phyloP scores from a whole-genome alignment of 1,140 invertebrate species.

The Phortica variegata region DNA sequence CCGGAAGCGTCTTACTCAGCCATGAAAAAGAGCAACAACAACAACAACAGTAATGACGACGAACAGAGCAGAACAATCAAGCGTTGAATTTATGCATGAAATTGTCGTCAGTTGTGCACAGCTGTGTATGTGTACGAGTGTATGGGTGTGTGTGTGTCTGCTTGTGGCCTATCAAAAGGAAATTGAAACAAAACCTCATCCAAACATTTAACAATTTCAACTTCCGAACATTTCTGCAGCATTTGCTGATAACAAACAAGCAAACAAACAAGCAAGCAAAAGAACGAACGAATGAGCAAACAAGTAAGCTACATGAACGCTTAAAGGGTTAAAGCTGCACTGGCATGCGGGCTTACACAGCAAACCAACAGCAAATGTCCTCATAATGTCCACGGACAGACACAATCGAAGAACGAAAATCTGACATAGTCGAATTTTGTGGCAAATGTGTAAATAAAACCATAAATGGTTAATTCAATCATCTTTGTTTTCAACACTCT shows the following conservation, averaged over 20 bases:
- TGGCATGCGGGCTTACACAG: background rate
- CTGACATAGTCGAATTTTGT: too few relatives aligned
- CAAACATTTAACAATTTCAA: slow-evolving; percentile 42
- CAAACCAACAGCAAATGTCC: background rate
- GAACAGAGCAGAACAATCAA: background rate
- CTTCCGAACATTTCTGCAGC: slow-evolving; percentile 43
- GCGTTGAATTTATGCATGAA: slow-evolving; percentile 51
- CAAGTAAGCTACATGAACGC: too few relatives aligned
- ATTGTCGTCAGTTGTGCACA: slow-evolving; percentile 39
- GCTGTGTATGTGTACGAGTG: slow-evolving; percentile 35
- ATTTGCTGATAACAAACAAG: slow-evolving; percentile 36
- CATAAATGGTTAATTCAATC: slow-evolving; percentile 49
- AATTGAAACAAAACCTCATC: slow-evolving; percentile 54
- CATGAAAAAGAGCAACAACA: slow-evolving; percentile 28
- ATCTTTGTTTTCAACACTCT: slow-evolving; percentile 33
- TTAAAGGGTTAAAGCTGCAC: background rate
- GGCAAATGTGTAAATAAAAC: slow-evolving; percentile 24
- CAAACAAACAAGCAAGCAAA: background rate
- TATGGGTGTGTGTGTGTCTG: slow-evolving; percentile 32
- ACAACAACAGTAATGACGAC: slow-evolving; percentile 3
- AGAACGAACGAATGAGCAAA: too few relatives aligned
- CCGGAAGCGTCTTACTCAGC: slow-evolving; percentile 51
- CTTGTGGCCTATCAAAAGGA: slow-evolving; percentile 52
- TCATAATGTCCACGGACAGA: too few relatives aligned
- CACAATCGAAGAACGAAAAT: too few relatives aligned